Evolutionary conservation across 2,797 vertebrate genomes (phyloP).

Genomic region (Sebastes minor): DNA sequence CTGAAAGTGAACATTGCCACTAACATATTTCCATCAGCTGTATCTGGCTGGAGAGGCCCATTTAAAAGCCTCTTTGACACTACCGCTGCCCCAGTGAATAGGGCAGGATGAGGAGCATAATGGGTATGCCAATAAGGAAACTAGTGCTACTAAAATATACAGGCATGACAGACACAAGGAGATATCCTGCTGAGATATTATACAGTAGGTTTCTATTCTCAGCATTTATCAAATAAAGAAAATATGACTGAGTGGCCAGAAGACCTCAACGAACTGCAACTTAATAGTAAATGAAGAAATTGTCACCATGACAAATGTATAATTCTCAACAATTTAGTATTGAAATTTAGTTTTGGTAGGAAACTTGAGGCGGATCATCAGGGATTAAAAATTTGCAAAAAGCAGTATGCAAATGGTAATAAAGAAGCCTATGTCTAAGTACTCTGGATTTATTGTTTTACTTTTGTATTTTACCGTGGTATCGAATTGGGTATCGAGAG

Average conservation of each 20-base stretch:
- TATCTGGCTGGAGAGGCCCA: constrained; percentile 30
- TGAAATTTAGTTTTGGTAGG: background rate
- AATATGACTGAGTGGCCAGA: background rate
- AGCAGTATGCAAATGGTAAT: background rate
- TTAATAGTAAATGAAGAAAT: background rate
- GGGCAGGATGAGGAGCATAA: constrained; percentile 58
- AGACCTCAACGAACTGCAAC: background rate
- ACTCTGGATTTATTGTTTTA: background rate
- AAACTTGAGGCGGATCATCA: background rate
- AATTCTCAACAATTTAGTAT: background rate
- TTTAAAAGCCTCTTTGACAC: constrained; percentile 71
- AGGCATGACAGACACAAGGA: background rate
- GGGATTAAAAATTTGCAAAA: background rate
- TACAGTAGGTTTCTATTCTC: background rate
- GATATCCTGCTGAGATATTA: constrained; percentile 5
- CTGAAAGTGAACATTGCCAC: constrained; percentile 70
- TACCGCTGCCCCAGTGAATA: constrained; percentile 44
- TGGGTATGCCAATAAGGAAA: constrained; percentile 67
- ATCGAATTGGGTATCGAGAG: background rate
- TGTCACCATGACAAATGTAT: background rate
- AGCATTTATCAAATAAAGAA: background rate
- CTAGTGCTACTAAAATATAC: constrained; percentile 41
- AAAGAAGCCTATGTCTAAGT: background rate
- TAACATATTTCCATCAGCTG: constrained; percentile 53
- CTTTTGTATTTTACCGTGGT: background rate